Evolutionary conservation across 2,113 vertebrate genomes (phyloP).

Genomic region (Syngnathus typhle): DNA sequence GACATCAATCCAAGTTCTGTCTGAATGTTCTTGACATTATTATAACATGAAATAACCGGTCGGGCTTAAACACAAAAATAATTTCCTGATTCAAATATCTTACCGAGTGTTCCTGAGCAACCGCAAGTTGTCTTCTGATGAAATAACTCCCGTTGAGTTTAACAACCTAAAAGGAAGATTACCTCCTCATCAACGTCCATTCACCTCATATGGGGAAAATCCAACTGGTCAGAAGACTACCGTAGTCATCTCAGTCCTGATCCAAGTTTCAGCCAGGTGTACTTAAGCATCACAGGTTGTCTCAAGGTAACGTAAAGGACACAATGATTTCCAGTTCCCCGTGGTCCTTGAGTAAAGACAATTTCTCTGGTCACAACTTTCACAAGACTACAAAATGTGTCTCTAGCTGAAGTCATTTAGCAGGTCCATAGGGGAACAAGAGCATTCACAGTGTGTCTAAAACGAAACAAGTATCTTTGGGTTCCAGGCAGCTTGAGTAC

Average conservation of each 20-base stretch:
- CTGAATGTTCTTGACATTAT: background rate
- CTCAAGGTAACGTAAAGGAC: background rate
- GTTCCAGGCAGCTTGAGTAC: background rate
- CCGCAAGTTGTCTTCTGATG: background rate
- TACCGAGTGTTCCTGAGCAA: background rate
- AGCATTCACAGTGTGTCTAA: conserved; percentile 31
- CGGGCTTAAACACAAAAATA: background rate
- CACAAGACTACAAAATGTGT: background rate
- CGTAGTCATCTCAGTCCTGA: background rate
- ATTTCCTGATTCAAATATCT: background rate
- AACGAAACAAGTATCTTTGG: conserved; percentile 16
- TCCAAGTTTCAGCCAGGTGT: background rate
- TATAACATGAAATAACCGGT: background rate
- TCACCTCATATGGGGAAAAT: background rate
- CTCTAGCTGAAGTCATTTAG: background rate
- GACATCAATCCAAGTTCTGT: background rate
- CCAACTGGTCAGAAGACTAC: background rate
- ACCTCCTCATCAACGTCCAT: background rate
- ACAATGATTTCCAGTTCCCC: background rate
- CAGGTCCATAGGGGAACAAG: no score
- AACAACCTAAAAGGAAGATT: background rate
- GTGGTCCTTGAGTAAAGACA: background rate
- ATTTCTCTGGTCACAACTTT: background rate
- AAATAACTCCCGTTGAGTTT: background rate
- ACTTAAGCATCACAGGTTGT: background rate